These are phyloP conservation scores for Brachionus manjavacas DNA, from an alignment of 1,140 invertebrate species.

Conservation along the genomic window DNA sequence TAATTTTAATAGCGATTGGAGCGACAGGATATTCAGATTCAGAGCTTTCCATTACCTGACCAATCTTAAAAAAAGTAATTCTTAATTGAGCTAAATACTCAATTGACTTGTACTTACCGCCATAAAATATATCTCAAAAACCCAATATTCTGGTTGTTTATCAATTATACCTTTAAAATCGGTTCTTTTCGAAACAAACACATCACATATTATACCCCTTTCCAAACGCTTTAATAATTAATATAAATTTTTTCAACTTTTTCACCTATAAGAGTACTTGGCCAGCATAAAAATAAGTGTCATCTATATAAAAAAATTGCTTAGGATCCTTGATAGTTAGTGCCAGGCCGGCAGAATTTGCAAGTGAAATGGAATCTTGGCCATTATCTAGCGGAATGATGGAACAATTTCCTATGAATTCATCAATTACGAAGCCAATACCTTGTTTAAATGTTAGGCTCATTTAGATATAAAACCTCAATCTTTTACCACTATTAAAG, in stretches of 20 bases:
- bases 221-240: background rate
- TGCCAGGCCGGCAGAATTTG: background rate
- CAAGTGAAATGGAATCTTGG: background rate
- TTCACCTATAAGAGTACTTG: background rate
- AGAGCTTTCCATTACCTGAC: slow-evolving; percentile 3
- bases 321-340: background rate
- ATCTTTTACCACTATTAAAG: slow-evolving; percentile 36
- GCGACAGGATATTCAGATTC: background rate
- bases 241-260: background rate
- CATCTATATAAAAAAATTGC: slow-evolving; percentile 27
- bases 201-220: slow-evolving; percentile 34
- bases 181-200: slow-evolving; percentile 37
- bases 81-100: too few relatives aligned
- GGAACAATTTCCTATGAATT: slow-evolving; percentile 22
- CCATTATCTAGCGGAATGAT: background rate
- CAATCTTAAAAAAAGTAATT: background rate
- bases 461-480: background rate
- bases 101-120: background rate
- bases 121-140: slow-evolving; percentile 40
- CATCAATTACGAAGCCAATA: slow-evolving; percentile 19
- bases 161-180: background rate
- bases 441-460: background rate
- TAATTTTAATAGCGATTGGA: slow-evolving; percentile 32
- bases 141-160: slow-evolving; percentile 17
- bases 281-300: slow-evolving; percentile 30